Percentiles rank a stretch among this genome's conserved stretches.
phyloP scores from a whole-genome alignment of 1,140 invertebrate species.

The Drosophila nikananu region DNA sequence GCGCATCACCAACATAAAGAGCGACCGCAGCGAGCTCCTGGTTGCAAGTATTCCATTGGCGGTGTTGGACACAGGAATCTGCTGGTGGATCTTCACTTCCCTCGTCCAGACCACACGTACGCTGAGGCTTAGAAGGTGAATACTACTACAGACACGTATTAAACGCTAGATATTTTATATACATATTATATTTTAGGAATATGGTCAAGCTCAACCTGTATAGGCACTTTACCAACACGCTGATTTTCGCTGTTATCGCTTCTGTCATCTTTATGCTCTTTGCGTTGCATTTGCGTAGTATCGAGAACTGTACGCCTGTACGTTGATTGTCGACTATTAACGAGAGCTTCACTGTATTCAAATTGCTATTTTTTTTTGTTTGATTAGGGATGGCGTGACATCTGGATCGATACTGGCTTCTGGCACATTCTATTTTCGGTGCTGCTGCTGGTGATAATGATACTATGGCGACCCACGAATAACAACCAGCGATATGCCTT shows the following conservation, averaged over 20 bases:
- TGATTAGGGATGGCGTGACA: constrained; percentile 93
- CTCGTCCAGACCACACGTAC: constrained; percentile 95
- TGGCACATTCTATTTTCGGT: constrained; percentile 97
- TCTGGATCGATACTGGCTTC: constrained; percentile 97
- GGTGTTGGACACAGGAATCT: constrained; percentile 90
- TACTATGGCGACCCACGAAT: constrained; percentile 96
- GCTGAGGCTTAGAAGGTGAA: constrained; percentile 90
- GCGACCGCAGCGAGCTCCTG: constrained; percentile 89
- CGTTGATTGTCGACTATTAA: constrained; percentile 75
- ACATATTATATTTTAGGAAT: constrained; percentile 87
- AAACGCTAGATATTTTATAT: not conserved
- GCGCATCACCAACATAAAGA: constrained; percentile 90
- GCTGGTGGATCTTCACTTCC: constrained; percentile 95
- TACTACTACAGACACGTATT: not conserved
- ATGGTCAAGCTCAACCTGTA: constrained; percentile 96
- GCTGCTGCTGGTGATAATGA: constrained; percentile 95
- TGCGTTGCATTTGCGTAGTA: constrained; percentile 92
- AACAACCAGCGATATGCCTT: constrained; percentile 98
- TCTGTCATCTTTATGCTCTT: constrained; percentile 97
- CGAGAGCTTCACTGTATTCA: not conserved
- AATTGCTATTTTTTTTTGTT: not conserved
- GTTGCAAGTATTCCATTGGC: constrained; percentile 91
- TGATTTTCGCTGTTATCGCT: constrained; percentile 95
- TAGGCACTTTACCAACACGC: constrained; percentile 96
- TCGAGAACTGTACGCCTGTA: constrained; percentile 90